A percentile compares a stretch with the other conserved stretches of the same genome.
Evolutionary conservation across 2,113 vertebrate genomes (phyloP).

Genomic region (Ptilorrhoa leucosticta): DNA sequence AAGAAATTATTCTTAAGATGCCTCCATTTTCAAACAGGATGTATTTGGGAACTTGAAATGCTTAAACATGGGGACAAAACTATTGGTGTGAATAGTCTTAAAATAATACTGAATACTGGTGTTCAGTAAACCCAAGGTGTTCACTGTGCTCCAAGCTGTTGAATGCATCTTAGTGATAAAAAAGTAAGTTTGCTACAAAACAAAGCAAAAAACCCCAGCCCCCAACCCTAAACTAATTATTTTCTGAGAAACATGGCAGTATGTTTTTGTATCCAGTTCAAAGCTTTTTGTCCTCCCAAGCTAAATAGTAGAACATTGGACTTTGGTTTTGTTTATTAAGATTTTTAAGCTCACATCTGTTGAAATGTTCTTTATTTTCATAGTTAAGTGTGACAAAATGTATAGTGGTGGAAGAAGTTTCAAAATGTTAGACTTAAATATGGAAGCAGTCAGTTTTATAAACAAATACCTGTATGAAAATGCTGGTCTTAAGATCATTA

Average conservation of each 20-base stretch:
- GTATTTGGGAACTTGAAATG: neutral
- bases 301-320: neutral
- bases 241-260: neutral
- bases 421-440: neutral
- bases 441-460: neutral
- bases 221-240: neutral
- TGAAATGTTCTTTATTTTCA: neutral
- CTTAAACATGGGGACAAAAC: neutral
- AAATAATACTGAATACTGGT: neutral
- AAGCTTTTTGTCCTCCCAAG: neutral
- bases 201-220: neutral
- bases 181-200: neutral
- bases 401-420: neutral
- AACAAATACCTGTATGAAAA: neutral
- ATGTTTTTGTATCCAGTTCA: neutral
- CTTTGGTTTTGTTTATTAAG: neutral
- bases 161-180: neutral
- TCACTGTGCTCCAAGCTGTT: neutral
- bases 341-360: neutral
- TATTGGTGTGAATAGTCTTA: neutral
- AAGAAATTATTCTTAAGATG: neutral
- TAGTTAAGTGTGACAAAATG: neutral
- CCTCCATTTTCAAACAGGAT: neutral
- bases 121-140: neutral
- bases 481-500: neutral